A percentile compares a stretch with the other conserved stretches of the same genome.
These are phyloP conservation scores for Cebus imitator DNA, from an alignment of 2,113 vertebrate species.

Conservation along the genomic window DNA sequence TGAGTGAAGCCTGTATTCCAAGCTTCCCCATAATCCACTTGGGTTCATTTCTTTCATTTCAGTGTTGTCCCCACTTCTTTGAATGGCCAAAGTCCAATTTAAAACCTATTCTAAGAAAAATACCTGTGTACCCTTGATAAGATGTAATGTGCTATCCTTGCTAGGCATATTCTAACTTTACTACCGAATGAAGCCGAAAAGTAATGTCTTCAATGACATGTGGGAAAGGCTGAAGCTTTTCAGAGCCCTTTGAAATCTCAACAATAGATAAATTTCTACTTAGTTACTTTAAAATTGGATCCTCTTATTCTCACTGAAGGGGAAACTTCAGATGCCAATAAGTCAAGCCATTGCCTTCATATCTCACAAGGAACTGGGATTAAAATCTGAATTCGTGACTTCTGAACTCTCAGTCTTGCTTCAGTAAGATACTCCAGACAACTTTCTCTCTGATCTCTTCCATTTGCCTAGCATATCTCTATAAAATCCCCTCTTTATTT, in stretches of 20 bases:
- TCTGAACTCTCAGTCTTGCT: conserved; percentile 59
- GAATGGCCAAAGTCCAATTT: background rate
- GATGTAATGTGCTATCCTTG: background rate
- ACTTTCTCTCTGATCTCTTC: conserved; percentile 49
- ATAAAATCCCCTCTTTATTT: conserved; percentile 47
- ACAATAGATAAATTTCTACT: background rate
- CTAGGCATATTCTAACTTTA: background rate
- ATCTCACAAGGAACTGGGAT: conserved; percentile 67
- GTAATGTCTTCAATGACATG: background rate
- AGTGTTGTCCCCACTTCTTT: background rate
- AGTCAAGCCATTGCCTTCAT: conserved; percentile 51
- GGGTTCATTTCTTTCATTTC: background rate
- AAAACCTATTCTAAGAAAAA: background rate
- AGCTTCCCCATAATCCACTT: background rate
- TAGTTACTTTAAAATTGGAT: conserved; percentile 37
- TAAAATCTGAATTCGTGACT: conserved; percentile 73
- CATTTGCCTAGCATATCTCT: conserved; percentile 66
- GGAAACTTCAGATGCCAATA: conserved; percentile 31
- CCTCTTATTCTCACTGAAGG: conserved; percentile 20
- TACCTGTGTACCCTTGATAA: background rate
- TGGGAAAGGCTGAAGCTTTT: background rate
- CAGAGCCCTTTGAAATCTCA: background rate
- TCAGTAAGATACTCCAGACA: conserved; percentile 49
- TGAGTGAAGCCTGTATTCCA: background rate
- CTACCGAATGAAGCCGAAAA: background rate